These are phyloP conservation scores for Xiphorhynchus erythropygius DNA, from an alignment of 2,797 vertebrate genomes.

Conservation along the genomic window DNA sequence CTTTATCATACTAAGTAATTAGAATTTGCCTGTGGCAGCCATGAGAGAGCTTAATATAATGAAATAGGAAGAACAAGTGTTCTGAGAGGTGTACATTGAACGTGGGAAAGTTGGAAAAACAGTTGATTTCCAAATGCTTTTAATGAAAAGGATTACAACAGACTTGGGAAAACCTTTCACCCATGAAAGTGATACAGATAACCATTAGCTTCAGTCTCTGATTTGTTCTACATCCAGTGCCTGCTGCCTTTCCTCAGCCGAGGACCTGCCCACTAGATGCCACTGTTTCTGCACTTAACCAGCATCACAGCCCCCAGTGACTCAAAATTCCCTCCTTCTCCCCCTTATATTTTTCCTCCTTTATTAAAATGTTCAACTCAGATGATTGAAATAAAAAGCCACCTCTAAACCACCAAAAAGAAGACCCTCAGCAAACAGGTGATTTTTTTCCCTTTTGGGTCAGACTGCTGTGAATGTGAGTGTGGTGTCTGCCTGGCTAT, in stretches of 20 bases:
- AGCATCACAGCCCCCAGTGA: neutral
- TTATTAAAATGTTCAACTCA: neutral
- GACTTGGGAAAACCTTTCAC: neutral
- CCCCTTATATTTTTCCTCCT: neutral
- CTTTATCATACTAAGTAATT: neutral
- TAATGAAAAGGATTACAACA: neutral
- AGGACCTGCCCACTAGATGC: conserved; percentile 73
- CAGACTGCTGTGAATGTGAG: conserved; percentile 2
- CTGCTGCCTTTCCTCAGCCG: neutral
- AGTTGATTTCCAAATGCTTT: neutral
- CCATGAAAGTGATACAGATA: neutral
- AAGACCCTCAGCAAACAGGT: neutral
- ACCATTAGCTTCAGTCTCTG: neutral
- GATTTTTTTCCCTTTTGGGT: neutral
- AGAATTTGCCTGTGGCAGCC: neutral
- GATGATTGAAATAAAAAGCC: conserved; percentile 10
- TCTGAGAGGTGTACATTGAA: neutral
- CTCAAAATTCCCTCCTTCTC: neutral
- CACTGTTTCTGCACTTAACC: conserved; percentile 71
- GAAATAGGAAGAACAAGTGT: neutral
- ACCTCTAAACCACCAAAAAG: neutral
- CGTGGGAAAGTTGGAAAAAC: neutral
- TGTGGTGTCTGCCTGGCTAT: conserved; percentile 1
- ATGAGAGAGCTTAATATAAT: neutral
- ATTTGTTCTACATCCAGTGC: neutral